Conservation (phyloP, 2,797 vertebrate species). For the Anomalospiza imberbis region DNA sequence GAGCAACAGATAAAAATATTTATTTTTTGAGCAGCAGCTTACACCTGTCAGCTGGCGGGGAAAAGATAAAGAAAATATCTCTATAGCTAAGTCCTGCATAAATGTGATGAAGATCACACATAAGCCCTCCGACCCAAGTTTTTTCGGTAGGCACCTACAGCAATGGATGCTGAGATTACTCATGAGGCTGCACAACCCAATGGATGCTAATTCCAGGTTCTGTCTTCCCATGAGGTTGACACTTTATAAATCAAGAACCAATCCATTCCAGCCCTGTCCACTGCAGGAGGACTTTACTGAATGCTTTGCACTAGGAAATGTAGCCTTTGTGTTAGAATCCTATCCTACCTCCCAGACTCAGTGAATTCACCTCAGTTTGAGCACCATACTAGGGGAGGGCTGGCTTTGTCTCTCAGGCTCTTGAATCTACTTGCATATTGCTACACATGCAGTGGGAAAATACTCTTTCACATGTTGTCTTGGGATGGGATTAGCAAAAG, state of each 20-base stretch:
- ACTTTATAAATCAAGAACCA: background rate
- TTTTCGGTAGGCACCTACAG: background rate
- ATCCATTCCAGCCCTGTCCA: background rate
- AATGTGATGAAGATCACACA: background rate
- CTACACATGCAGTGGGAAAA: background rate
- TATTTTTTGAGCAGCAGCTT: background rate
- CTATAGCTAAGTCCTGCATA: background rate
- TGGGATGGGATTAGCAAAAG: background rate
- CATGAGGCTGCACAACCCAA: background rate
- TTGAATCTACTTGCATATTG: background rate
- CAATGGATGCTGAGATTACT: background rate
- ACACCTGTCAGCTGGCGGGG: background rate
- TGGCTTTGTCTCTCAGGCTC: background rate
- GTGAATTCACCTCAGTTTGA: background rate
- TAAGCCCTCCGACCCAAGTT: background rate
- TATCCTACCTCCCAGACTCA: background rate
- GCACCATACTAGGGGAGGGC: accelerated
- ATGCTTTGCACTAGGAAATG: background rate
- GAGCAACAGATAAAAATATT: background rate
- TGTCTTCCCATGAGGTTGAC: background rate
- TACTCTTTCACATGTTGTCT: background rate
- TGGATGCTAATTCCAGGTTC: background rate
- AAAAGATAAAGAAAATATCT: background rate
- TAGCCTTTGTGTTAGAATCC: background rate
- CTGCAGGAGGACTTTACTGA: background rate